Evolutionary conservation across 2,888 invertebrate genomes (phyloP), one percentile per base, ranked within the genome.

Genomic region (Tineola bisselliella): DNA sequence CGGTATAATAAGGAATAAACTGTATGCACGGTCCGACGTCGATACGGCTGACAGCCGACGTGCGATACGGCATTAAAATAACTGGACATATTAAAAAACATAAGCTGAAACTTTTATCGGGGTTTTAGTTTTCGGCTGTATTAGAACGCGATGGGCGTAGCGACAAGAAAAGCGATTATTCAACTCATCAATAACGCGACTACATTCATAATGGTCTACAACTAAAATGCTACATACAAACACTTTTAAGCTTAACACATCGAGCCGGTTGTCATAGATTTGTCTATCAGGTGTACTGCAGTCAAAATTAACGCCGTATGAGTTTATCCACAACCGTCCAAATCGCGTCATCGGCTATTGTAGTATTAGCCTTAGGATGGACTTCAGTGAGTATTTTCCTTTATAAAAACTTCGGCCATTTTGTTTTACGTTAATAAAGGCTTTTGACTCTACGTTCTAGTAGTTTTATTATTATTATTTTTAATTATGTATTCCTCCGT

Each of bases 11-110:
- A n/a, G 38, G 3, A 38, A 38, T 38, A 38, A 38, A 38, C 2
- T 38, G 38, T 38, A 12, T 38, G n/a, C 10, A 38, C 38, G 38
- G 3, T 38, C 10, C 19, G 54, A 10, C 54, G 54, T 54, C 54
- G 25, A 54, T 54, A 54, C 11, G n/a, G 19, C 54, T 8, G 54
- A 54, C 54, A 25, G 54, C 17, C 54, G 54, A 54, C 54, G 54
- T 25, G 54, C 54, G 54, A 54, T 54, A 54, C 19, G 19, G 25
- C 25, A 54, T 54, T 54, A 54, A 54, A 54, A 54, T 54, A 54
- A 25, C 54, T 54, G 54, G 54, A 54, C 54, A 54, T 25, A 54
- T 54, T 54, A 54, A 54, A 54, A 54, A 54, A 54, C 54, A 54
- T 54, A 54, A 25, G 54, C 54, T 25, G 54, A 54, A 54, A 54